These are phyloP conservation scores for Temnothorax ravouxi DNA, from an alignment of 2,888 invertebrate genomes.

Conservation along the genomic window DNA sequence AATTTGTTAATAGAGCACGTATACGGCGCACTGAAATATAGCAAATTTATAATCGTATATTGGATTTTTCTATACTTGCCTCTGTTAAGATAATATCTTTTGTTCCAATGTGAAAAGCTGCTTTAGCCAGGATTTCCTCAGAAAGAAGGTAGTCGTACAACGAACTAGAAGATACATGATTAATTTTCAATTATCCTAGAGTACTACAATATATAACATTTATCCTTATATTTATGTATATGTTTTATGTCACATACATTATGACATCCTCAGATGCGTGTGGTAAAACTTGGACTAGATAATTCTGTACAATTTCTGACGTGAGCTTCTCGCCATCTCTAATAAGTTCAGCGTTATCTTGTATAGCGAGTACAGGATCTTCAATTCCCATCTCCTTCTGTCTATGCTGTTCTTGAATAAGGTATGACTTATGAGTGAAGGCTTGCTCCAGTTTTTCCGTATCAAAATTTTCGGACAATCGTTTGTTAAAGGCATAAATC, in stretches of 20 bases:
- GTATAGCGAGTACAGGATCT: conserved; percentile 87
- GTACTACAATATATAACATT: background rate
- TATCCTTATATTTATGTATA: background rate
- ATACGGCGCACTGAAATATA: background rate
- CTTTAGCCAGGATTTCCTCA: conserved; percentile 90
- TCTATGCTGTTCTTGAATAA: conserved; percentile 90
- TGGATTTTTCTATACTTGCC: conserved; percentile 88
- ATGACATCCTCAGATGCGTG: conserved; percentile 93
- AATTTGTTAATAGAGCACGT: background rate
- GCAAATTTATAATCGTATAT: background rate
- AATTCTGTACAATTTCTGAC: conserved; percentile 89
- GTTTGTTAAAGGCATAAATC: conserved; percentile 94
- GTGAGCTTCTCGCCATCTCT: conserved; percentile 90
- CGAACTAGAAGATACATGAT: conserved; percentile 84
- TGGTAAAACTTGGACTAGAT: conserved; percentile 91
- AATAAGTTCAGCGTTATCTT: conserved; percentile 91
- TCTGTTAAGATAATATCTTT: conserved; percentile 93
- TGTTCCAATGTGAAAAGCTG: conserved; percentile 92
- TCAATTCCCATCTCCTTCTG: conserved; percentile 91
- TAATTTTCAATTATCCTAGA: conserved; percentile 33
- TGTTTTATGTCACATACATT: conserved; percentile 82
- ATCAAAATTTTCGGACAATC: conserved; percentile 94
- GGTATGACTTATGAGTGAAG: conserved; percentile 93
- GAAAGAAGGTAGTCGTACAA: conserved; percentile 90
- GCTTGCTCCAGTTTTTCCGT: conserved; percentile 91